Evolutionary conservation across 2,888 invertebrate genomes (phyloP).

Genomic region (Parascotia fuliginaria): DNA sequence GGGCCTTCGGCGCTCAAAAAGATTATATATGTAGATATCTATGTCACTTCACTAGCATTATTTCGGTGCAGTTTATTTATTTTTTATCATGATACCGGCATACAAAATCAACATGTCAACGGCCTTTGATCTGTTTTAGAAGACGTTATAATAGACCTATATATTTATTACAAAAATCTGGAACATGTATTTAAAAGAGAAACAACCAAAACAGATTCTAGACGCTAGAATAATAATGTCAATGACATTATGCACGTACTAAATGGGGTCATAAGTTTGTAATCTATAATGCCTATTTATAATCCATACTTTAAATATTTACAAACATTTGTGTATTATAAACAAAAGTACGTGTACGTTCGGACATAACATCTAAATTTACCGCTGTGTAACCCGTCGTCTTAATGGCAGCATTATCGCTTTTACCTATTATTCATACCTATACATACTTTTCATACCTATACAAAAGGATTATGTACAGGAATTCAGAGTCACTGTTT

Average conservation of each 20-base stretch:
- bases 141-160: constrained; percentile 21
- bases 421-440: too few species aligned
- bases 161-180: constrained; percentile 27
- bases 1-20: too few species aligned
- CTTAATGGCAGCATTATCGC: too few species aligned
- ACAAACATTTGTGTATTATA: background rate
- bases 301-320: background rate
- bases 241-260: background rate
- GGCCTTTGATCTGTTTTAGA: constrained; percentile 30
- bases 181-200: constrained; percentile 13
- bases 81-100: background rate
- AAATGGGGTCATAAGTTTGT: background rate
- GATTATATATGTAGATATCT: too few species aligned
- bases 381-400: too few species aligned
- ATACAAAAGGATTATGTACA: too few species aligned
- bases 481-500: too few species aligned
- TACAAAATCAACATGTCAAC: constrained; percentile 7
- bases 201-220: background rate
- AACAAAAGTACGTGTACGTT: too few species aligned
- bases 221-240: background rate
- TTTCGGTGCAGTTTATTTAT: too few species aligned
- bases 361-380: too few species aligned
- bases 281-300: background rate
- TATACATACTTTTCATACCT: too few species aligned
- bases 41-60: too few species aligned